Evolutionary conservation across 2,797 vertebrate species (phyloP).

Genomic region (Manis crassicaudata): DNA sequence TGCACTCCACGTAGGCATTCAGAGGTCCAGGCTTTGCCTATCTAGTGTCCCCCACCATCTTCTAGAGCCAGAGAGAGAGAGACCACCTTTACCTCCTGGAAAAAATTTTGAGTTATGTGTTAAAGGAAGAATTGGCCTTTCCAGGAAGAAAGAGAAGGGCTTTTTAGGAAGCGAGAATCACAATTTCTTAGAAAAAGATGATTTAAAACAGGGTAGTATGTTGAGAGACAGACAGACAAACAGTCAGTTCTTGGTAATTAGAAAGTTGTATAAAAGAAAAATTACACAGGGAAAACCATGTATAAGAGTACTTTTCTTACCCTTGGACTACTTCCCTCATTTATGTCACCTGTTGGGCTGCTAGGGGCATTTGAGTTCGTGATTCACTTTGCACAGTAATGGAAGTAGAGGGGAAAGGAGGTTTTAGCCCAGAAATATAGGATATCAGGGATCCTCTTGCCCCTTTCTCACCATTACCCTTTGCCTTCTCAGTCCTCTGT

Average conservation of each 20-base stretch:
- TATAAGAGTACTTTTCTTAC: neutral
- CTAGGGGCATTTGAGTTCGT: neutral
- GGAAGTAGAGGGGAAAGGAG: neutral
- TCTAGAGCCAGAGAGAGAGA: neutral
- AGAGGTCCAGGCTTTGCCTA: neutral
- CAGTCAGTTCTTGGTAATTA: neutral
- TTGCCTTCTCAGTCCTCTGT: neutral
- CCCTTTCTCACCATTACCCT: neutral
- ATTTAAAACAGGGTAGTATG: neutral
- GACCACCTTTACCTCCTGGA: neutral
- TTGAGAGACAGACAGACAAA: neutral
- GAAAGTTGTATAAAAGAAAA: neutral
- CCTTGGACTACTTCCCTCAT: neutral
- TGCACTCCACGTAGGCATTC: neutral
- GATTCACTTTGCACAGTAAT: no score
- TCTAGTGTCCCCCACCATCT: neutral
- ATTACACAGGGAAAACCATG: neutral
- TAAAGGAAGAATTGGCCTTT: neutral
- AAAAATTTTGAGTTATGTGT: neutral
- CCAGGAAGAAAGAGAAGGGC: neutral
- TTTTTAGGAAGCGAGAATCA: neutral
- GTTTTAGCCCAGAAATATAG: neutral
- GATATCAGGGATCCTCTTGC: neutral
- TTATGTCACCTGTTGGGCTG: neutral
- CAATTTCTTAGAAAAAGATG: neutral